Conservation (phyloP, 2,888 invertebrate species). For the Zhuqinia jingwanae region DNA sequence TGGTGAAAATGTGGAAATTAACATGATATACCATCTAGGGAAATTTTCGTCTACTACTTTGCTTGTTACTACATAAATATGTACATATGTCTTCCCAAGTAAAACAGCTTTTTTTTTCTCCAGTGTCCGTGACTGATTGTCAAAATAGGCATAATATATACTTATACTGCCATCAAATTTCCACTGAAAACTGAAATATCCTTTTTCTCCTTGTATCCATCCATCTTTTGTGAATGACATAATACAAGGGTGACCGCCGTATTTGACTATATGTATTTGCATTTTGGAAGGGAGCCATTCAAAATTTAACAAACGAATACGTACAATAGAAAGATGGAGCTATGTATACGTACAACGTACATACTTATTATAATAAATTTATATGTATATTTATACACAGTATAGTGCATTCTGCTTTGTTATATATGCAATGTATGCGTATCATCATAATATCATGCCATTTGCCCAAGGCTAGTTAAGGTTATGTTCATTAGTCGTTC, state of each 20-base stretch:
- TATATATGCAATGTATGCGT: no score
- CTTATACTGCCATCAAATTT: constrained; percentile 52
- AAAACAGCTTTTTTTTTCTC: background rate
- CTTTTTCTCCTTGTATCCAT: constrained; percentile 30
- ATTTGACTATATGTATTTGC: constrained; percentile 45
- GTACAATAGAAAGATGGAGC: background rate
- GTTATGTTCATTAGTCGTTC: no score
- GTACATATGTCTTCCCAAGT: no score
- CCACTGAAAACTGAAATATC: constrained; percentile 50
- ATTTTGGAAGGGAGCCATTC: constrained; percentile 43
- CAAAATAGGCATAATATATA: constrained; percentile 41
- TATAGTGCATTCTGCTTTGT: no score
- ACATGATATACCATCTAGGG: no score
- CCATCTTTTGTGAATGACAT: constrained; percentile 21
- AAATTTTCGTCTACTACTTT: no score
- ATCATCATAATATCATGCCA: no score
- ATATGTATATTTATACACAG: no score
- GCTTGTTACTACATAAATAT: no score
- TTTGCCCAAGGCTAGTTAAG: no score
- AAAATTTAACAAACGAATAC: constrained; percentile 52
- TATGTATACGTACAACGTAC: background rate
- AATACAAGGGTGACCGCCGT: background rate
- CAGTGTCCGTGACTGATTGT: constrained; percentile 18
- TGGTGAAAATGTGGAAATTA: no score
- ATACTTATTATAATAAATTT: no score